Conservation (phyloP, 2,797 vertebrate genomes). For the Alcedo quadribrachys region DNA sequence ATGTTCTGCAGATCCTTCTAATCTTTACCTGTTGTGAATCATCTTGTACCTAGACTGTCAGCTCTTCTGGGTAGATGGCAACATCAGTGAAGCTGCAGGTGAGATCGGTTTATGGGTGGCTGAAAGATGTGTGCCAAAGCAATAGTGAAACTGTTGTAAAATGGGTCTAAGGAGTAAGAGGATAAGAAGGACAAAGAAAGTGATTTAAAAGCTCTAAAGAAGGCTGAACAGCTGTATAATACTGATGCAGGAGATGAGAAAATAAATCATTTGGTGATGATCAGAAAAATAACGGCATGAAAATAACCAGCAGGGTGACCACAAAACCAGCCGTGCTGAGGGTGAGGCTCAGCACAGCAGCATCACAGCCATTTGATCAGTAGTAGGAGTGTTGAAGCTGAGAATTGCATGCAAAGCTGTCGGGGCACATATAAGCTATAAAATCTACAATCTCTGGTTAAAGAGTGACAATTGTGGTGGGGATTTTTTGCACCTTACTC, state of each 20-base stretch:
- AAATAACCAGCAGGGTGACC: background rate
- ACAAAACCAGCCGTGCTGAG: constrained; percentile 5
- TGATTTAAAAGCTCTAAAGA: background rate
- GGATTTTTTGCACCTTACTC: background rate
- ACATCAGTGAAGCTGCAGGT: background rate
- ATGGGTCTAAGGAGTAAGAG: background rate
- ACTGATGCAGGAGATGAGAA: background rate
- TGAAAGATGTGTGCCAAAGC: background rate
- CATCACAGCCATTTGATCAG: background rate
- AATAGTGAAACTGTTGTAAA: background rate
- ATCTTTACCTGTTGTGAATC: background rate
- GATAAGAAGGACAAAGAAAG: background rate
- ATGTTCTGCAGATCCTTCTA: background rate
- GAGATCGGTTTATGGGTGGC: background rate
- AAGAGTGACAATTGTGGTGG: constrained; percentile 30
- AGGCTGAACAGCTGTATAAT: background rate
- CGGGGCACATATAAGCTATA: background rate
- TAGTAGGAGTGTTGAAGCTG: background rate
- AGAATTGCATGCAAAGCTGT: background rate
- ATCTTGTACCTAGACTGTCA: background rate
- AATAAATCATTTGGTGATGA: constrained; percentile 31
- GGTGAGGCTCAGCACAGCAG: background rate
- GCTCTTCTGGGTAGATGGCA: background rate
- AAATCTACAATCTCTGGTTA: constrained; percentile 22
- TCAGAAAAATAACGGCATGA: constrained; percentile 26